These are phyloP conservation scores for Drosophila multiciliata DNA, from an alignment of 2,888 invertebrate species.

Conservation along the genomic window DNA sequence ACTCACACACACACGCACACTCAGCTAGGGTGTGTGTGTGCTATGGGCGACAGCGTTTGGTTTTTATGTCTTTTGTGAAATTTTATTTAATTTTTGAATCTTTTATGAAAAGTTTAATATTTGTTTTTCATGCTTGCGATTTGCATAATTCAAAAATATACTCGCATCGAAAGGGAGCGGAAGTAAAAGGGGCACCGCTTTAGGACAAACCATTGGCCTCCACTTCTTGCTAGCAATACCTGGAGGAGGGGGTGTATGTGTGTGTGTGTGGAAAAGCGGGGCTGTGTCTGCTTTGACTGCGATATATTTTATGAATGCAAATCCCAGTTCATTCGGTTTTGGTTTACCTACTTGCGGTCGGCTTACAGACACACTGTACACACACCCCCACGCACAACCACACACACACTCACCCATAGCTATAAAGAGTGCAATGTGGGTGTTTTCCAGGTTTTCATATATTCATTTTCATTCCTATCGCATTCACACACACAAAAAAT, in stretches of 20 bases:
- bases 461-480: conserved; percentile 74
- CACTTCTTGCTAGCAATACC: conserved; percentile 57
- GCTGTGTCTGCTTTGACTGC: conserved; percentile 48
- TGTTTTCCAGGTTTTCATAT: conserved; percentile 42
- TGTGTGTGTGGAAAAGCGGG: not conserved
- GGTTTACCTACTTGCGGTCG: conserved; percentile 68
- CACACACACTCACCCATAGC: conserved; percentile 27
- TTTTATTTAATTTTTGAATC: conserved; percentile 81
- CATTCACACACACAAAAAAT: conserved; percentile 59
- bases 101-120: conserved; percentile 82
- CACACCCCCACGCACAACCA: conserved; percentile 13
- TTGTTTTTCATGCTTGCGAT: conserved; percentile 81
- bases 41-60: conserved; percentile 65
- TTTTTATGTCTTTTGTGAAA: conserved; percentile 80
- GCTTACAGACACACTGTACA: conserved; percentile 8
- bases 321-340: conserved; percentile 80
- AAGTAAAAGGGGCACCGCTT: not conserved
- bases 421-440: conserved; percentile 40
- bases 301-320: conserved; percentile 82
- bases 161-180: conserved; percentile 18
- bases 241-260: conserved; percentile 22
- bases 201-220: conserved; percentile 34
- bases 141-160: conserved; percentile 75
- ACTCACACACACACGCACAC: conserved; percentile 9
- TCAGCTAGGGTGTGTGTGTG: not conserved